These are phyloP conservation scores for Diachasma alloeum DNA, from an alignment of 1,140 invertebrate genomes.

Conservation along the genomic window DNA sequence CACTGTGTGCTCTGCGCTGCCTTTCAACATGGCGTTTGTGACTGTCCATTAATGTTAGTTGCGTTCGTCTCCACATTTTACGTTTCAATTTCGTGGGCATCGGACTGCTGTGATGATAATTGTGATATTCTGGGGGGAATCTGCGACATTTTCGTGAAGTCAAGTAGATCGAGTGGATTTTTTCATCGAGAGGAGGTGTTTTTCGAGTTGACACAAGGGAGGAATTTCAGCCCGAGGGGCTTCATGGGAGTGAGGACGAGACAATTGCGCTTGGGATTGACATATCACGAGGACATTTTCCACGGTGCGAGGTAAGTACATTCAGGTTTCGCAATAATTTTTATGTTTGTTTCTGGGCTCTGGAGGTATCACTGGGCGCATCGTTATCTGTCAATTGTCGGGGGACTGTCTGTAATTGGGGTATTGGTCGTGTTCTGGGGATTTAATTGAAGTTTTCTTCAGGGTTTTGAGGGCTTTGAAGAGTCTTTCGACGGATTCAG, in stretches of 20 bases:
- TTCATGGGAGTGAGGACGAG: background rate
- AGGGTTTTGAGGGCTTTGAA: too few species aligned
- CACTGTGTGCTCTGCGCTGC: background rate
- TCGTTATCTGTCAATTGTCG: too few species aligned
- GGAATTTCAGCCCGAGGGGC: background rate
- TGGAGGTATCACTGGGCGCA: too few species aligned
- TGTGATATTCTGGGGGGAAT: background rate
- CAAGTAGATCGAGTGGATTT: background rate
- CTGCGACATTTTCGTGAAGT: background rate
- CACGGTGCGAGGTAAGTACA: too few species aligned
- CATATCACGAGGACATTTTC: background rate
- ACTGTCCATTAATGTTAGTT: constrained; percentile 4
- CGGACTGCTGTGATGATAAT: background rate
- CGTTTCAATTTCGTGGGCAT: background rate
- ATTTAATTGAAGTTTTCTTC: too few species aligned
- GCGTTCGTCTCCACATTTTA: background rate
- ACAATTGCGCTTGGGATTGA: background rate
- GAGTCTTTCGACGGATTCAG: too few species aligned
- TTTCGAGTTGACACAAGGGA: background rate
- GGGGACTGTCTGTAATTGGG: too few species aligned
- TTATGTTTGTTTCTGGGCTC: too few species aligned
- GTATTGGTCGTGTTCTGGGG: too few species aligned
- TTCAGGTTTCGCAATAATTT: too few species aligned
- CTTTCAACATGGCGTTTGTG: constrained; percentile 33
- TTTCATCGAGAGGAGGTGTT: background rate